Percentiles rank a stretch among this genome's conserved stretches.
These are phyloP conservation scores for Choreutis nemorana DNA, from an alignment of 2,888 invertebrate species.

Conservation along the genomic window DNA sequence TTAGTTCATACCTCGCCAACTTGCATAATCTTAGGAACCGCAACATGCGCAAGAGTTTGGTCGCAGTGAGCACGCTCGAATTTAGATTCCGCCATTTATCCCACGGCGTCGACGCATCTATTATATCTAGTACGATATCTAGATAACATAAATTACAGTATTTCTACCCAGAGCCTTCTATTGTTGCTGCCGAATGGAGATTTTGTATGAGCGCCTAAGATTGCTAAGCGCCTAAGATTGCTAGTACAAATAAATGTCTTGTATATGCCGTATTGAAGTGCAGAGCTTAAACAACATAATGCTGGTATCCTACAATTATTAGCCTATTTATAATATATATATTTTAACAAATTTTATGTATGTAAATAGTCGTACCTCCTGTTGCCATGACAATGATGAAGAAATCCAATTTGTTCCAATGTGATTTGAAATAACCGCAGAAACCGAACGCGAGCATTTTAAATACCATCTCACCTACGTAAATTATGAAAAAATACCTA, in stretches of 20 bases:
- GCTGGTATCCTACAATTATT: too few relatives aligned
- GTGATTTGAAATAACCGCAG: conserved; percentile 52
- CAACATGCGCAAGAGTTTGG: conserved; percentile 45
- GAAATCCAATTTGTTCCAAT: conserved; percentile 68
- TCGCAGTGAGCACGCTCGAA: conserved; percentile 48
- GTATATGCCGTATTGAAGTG: too few relatives aligned
- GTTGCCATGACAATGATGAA: conserved; percentile 57
- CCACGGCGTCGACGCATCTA: conserved; percentile 40
- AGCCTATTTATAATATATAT: too few relatives aligned
- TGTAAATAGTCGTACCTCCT: conserved; percentile 36
- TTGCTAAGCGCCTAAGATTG: too few relatives aligned
- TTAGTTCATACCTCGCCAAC: conserved; percentile 40
- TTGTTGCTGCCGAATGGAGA: too few relatives aligned
- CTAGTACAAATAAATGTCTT: too few relatives aligned
- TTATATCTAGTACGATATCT: conserved; percentile 50
- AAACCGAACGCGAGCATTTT: conserved; percentile 44
- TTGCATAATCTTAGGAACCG: conserved; percentile 51
- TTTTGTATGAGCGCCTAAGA: too few relatives aligned
- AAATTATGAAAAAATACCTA: conserved; percentile 44
- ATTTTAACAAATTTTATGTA: too few relatives aligned
- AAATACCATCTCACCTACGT: conserved; percentile 43
- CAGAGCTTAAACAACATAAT: too few relatives aligned
- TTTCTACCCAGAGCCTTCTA: too few relatives aligned
- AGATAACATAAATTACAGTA: too few relatives aligned
- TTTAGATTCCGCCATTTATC: conserved; percentile 47